phyloP scores from a whole-genome alignment of 92 coral and sea anemone species.

The Actinostola sp. region DNA sequence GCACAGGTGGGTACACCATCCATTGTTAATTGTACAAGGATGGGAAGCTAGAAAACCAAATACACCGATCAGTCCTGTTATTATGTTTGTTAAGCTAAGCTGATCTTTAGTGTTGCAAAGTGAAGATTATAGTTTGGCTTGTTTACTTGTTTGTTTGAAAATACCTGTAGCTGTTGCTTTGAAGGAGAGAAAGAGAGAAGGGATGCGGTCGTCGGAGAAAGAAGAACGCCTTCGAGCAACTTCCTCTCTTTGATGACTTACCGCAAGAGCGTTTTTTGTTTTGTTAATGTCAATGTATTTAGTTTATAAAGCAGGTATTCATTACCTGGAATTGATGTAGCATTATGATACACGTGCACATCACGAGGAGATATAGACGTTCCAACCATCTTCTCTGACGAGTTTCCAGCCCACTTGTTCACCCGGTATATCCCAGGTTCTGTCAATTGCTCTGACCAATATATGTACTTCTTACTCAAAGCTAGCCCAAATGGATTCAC shows the following conservation, averaged over 20 bases:
- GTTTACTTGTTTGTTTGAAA: no score
- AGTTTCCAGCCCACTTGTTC: conserved; percentile 24
- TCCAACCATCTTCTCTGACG: conserved; percentile 11
- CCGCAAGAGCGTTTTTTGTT: neutral
- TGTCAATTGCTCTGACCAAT: conserved; percentile 61
- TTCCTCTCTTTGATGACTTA: no score
- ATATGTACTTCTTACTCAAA: conserved; percentile 40
- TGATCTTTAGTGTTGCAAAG: no score
- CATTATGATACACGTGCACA: conserved; percentile 50
- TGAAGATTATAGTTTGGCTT: no score
- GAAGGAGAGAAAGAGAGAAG: no score
- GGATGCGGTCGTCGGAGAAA: no score
- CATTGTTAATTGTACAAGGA: conserved; percentile 55
- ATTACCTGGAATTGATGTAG: conserved; percentile 44
- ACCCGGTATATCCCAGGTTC: conserved; percentile 33
- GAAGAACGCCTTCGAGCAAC: no score
- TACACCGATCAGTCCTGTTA: neutral
- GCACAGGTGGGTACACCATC: conserved; percentile 71
- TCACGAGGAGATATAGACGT: conserved; percentile 24
- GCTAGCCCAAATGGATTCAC: conserved; percentile 56
- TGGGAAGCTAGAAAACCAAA: conserved; percentile 40
- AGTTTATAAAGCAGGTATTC: neutral
- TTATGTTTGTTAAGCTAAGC: no score
- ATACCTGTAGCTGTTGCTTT: no score
- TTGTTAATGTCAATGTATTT: neutral